These are phyloP conservation scores for Uloborus diversus DNA, from an alignment of 1,140 invertebrate genomes.

Conservation along the genomic window DNA sequence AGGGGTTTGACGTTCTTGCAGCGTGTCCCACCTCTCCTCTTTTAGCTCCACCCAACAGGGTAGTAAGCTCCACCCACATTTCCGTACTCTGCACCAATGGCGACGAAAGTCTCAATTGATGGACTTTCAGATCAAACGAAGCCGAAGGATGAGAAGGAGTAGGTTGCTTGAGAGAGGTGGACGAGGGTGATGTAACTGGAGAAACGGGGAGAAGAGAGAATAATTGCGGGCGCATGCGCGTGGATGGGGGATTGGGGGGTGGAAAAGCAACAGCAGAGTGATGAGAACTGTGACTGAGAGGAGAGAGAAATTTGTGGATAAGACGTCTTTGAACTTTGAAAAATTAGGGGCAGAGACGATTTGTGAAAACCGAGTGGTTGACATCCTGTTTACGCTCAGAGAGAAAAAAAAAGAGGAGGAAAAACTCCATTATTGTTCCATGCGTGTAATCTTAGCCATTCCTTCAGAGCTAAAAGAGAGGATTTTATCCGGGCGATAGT, in stretches of 20 bases:
- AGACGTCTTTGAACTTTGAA: conserved; percentile 54
- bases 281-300: conserved; percentile 10
- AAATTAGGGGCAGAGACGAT: conserved; percentile 34
- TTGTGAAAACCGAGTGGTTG: conserved; percentile 20
- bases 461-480: conserved; percentile 17
- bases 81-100: background rate
- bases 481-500: background rate
- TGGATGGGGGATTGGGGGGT: background rate
- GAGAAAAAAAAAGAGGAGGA: conserved; percentile 2
- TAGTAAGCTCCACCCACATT: background rate
- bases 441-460: conserved; percentile 18
- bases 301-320: conserved; percentile 23
- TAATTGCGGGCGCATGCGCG: background rate
- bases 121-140: conserved; percentile 17
- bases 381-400: conserved; percentile 51
- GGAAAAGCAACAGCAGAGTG: background rate
- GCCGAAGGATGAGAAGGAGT: background rate
- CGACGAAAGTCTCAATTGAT: background rate
- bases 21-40: background rate
- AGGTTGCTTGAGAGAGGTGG: no score
- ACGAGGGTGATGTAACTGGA: background rate
- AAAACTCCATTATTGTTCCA: background rate
- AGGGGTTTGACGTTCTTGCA: conserved; percentile 41
- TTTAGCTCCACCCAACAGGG: conserved; percentile 1
- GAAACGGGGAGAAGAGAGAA: background rate